phyloP scores from a whole-genome alignment of 2,113 vertebrate species.

The Hemichromis elongatus region DNA sequence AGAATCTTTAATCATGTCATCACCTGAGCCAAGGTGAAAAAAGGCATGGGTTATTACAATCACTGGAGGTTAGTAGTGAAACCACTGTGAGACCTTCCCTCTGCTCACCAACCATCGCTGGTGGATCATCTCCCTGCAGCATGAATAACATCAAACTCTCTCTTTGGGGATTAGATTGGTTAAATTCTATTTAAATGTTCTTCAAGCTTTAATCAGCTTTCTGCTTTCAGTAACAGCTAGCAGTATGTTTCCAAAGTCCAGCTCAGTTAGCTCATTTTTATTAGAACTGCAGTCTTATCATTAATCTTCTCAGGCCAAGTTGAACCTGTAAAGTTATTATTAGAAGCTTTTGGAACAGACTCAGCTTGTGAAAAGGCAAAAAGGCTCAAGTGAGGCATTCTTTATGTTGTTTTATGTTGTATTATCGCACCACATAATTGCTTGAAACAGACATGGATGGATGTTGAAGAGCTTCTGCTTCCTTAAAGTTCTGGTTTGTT shows the following conservation, averaged over 20 bases:
- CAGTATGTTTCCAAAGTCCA: slow-evolving; percentile 51
- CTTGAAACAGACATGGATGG: not conserved
- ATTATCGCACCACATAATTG: not conserved
- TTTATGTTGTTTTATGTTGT: not conserved
- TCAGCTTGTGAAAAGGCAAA: not conserved
- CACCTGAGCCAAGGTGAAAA: not conserved
- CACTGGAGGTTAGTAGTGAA: accelerated
- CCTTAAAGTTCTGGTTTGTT: not conserved
- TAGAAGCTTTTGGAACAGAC: not conserved
- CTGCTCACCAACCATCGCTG: not conserved
- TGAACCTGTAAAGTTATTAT: not conserved
- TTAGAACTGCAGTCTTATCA: not conserved
- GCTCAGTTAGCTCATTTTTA: not conserved
- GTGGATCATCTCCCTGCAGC: not conserved
- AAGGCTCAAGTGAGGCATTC: not conserved
- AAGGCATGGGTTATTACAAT: not conserved
- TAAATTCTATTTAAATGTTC: not conserved
- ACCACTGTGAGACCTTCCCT: not conserved
- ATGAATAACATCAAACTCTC: not conserved
- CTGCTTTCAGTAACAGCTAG: not conserved
- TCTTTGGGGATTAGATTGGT: not conserved
- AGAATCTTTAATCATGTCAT: not conserved
- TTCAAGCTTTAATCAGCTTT: slow-evolving; percentile 27
- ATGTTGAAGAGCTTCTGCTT: not conserved
- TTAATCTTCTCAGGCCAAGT: not conserved